These are phyloP conservation scores for Colletes latitarsis DNA, from an alignment of 1,140 invertebrate genomes.

Conservation along the genomic window DNA sequence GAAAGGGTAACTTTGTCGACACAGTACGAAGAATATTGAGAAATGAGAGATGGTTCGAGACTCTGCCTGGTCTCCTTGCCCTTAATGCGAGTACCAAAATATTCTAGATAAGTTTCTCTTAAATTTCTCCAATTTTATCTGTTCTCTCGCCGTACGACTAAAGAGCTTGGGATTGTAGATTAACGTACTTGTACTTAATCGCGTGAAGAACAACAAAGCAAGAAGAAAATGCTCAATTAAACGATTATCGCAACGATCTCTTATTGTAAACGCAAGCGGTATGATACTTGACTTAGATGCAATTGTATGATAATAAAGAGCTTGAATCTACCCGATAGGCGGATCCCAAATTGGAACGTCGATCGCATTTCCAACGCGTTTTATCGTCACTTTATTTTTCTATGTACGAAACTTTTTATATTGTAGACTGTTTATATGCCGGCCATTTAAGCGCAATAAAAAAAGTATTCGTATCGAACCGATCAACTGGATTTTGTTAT, in stretches of 20 bases:
- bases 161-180: neutral
- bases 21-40: no score
- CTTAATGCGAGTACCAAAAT: neutral
- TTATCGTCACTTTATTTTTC: slow-evolving; percentile 33
- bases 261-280: neutral
- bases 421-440: slow-evolving; percentile 20
- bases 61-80: neutral
- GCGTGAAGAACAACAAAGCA: neutral
- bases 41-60: no score
- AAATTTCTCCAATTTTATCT: no score
- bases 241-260: slow-evolving; percentile 17
- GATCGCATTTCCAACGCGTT: neutral
- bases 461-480: slow-evolving; percentile 16
- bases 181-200: slow-evolving; percentile 34
- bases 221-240: slow-evolving; percentile 22
- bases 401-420: slow-evolving; percentile 36
- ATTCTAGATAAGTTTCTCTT: neutral
- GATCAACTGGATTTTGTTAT: no score
- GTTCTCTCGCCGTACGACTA: neutral
- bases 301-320: neutral
- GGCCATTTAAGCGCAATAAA: slow-evolving; percentile 29
- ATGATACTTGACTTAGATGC: neutral
- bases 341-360: neutral
- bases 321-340: neutral
- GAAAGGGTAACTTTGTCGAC: no score